Conservation (phyloP, 2,888 invertebrate species). For the Eurytoma adleriae region DNA sequence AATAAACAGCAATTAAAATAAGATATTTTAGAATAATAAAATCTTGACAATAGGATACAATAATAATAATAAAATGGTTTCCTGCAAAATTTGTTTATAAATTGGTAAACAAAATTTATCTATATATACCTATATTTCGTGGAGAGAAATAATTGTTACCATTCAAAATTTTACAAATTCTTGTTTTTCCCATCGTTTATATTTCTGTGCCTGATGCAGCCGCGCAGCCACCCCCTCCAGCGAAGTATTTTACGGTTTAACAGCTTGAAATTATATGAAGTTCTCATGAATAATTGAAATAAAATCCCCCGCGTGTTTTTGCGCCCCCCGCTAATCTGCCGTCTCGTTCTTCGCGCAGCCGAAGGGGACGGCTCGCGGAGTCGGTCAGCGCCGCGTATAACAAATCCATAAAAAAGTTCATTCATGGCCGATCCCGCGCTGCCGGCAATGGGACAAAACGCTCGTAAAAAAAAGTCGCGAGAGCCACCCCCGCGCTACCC, state of each 20-base stretch:
- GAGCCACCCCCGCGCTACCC: background rate
- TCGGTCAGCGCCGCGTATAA: background rate
- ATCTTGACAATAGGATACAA: too few species aligned
- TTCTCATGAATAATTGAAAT: conserved; percentile 1
- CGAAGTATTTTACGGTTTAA: background rate
- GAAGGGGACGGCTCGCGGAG: background rate
- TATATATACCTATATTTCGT: too few species aligned
- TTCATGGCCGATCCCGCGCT: conserved; percentile 4
- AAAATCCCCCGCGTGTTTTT: background rate
- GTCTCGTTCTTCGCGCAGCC: background rate
- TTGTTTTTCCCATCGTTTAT: background rate
- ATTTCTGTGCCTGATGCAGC: background rate
- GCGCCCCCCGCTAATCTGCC: background rate
- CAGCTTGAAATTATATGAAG: background rate
- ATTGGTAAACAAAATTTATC: too few species aligned
- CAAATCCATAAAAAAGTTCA: conserved; percentile 29
- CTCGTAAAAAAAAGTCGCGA: conserved; percentile 20
- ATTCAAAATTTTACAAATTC: background rate
- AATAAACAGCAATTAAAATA: too few species aligned
- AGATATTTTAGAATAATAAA: too few species aligned
- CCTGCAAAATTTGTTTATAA: too few species aligned
- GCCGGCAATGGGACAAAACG: background rate
- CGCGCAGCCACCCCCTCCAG: background rate
- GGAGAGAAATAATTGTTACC: too few species aligned
- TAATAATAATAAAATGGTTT: too few species aligned